A percentile compares a stretch with the other conserved stretches of the same genome.
phyloP scores from a whole-genome alignment of 2,888 invertebrate species.

The Adelognathus sp. region DNA sequence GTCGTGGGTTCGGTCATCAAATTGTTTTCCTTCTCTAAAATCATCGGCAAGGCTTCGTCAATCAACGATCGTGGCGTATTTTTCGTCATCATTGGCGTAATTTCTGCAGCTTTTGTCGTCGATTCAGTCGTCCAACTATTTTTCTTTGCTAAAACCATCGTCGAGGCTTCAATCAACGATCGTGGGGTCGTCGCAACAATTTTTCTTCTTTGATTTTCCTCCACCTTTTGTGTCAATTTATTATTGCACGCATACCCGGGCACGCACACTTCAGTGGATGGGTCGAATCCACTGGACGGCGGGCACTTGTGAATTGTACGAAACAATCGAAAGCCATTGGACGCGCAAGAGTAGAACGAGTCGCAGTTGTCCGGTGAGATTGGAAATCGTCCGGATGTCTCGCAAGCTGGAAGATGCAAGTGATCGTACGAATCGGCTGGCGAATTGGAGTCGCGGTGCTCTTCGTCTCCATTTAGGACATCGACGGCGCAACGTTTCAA shows the following conservation, averaged over 20 bases:
- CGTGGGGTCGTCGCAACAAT: not conserved
- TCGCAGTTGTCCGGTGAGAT: constrained; percentile 78
- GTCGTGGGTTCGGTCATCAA: too few relatives aligned
- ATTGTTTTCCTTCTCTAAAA: too few relatives aligned
- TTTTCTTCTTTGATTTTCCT: not conserved
- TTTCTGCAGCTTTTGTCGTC: too few relatives aligned
- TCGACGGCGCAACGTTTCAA: constrained; percentile 63
- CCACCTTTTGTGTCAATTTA: not conserved
- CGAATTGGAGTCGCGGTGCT: constrained; percentile 7
- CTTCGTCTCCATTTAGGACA: not conserved
- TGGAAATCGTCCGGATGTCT: constrained; percentile 76
- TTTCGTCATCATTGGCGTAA: too few relatives aligned
- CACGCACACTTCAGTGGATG: constrained; percentile 61
- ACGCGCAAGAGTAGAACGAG: constrained; percentile 80
- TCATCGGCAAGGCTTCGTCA: too few relatives aligned
- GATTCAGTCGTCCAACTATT: too few relatives aligned
- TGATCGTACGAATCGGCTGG: constrained; percentile 53
- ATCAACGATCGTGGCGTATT: too few relatives aligned
- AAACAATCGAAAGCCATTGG: constrained; percentile 72
- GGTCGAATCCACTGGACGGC: constrained; percentile 65
- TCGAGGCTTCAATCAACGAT: too few relatives aligned
- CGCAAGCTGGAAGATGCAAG: constrained; percentile 70
- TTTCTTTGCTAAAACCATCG: too few relatives aligned
- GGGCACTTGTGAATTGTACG: constrained; percentile 77
- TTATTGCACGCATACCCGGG: not conserved